Evolutionary conservation across 2,888 invertebrate species (phyloP), one percentile per base, ranked within the genome.

Genomic region (Epirrhoe alternata): DNA sequence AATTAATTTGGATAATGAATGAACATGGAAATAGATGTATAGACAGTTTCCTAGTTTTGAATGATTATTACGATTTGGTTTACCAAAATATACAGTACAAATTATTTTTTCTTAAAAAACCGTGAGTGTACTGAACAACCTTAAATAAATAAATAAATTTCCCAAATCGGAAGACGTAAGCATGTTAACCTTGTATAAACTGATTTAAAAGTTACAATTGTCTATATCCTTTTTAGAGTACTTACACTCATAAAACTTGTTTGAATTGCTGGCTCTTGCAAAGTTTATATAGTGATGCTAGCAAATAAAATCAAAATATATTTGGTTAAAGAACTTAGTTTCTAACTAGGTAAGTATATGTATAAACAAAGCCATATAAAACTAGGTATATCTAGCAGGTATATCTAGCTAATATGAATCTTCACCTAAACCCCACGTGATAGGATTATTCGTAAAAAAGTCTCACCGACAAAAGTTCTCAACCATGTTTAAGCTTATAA

Each of bases 401-500:
- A n/a, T n/a, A n/a, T n/a, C n/a, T n/a, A n/a, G n/a, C n/a, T n/a
- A n/a, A n/a, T n/a, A n/a, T n/a, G n/a, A n/a, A n/a, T n/a, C n/a
- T n/a, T n/a, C 14, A 16, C 12, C 14, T 14, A 5, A 45, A 47
- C 14, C 6, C 47, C 16, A 47, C 47, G 14, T 16, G 16, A 61
- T 31, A 50, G 30, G 51, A 24, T 51, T 51, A 24, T 51, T 7
- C 47, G 47, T 16, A 47, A 47, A 51, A n/a, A 30, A 38, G 57
- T 57, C 42, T 50, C 63, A 38, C 30, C 54, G 14, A 45, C 24
- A 0, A 53, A 66, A 51, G 33, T 56, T 55, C 61, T 55, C 6
- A 50, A 47, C 38, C 73, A 63, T 64, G 71, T 63, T 61, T 68
- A 75, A 56, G 51, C 50, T 55, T 66, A 50, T 55, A 51, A n/a